Evolutionary conservation across 2,888 invertebrate genomes (phyloP), one percentile per base, ranked within the genome.

Genomic region (Eumacrocentrus americanus): DNA sequence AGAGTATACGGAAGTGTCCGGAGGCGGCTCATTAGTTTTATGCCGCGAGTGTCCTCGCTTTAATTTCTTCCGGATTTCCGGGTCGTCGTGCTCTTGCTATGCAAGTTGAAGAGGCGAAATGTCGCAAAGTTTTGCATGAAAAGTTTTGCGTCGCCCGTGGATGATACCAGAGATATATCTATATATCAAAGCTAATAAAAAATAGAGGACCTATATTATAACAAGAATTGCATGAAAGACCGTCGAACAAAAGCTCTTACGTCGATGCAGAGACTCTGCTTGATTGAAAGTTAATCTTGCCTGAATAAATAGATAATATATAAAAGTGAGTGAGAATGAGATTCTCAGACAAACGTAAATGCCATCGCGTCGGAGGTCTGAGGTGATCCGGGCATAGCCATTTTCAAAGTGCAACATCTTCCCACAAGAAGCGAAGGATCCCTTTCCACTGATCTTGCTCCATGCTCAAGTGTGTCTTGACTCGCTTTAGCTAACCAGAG

Each of bases 21-120:
- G 65, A 70, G 69, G 50, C 46, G 58, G 67, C 69, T 71, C 73
- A 68, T 74, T 72, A 72, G 68, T 73, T 74, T 65, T 68, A 58
- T 63, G 68, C 65, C 56, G 58, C 65, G 64, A 55, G 58, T 58
- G 57, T 66, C 59, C 58, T 59, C 60, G 65, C 60, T 64, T 65
- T 66, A 64, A 64, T 65, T 64, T 55, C 48, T 61, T 67, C 60
- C 51, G 46, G 60, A 65, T 58, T 59, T 52, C 52, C 60, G 52
- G 14, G 23, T 22, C 34, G 29, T 40, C 54, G 35, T 20, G 38
- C 40, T 23, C 40, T 40, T 22, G 34, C 20, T 47, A 18, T 18
- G 29, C 44, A 42, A 59, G 47, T 59, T 54, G 16, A 42, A 16
- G 14, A 3, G 42, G 18, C 11, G 23, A 35, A 58, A 53, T 18